Evolutionary conservation across 2,888 invertebrate genomes (phyloP), one percentile per base, ranked within the genome.

Genomic region (Lissonota sp.): DNA sequence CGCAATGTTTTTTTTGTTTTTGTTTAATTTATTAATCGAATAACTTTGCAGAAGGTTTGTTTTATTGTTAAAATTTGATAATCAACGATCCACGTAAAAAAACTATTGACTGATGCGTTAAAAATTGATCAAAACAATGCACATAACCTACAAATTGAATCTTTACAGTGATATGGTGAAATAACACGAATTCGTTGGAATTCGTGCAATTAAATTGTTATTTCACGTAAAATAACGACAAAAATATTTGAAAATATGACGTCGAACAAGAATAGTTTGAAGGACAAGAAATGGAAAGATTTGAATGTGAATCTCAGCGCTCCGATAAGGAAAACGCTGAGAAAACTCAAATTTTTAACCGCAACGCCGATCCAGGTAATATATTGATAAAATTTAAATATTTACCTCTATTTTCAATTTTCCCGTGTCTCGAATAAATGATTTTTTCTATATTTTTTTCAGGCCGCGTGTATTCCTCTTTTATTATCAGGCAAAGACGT

Each of bases 401-500:
- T 57, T 69, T 67, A 49, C 8, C 55, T 58, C 6, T 44, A 51
- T 16, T 74, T 81, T 37, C 12, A 7, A 53, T 16, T 57, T 14
- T 49, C 0, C 46, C 8, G n/a, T 55, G 66, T 71, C 26, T 51
- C 16, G 12, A 44, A 6, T n/a, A 0, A 63, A 39, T 44, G 14
- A n/a, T 14, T 62, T 69, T 44, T 67, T 55, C 26, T 6, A 6
- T 46, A 42, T 58, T 76, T 12, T 73, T 80, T 81, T 83, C 86
- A 98, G 94, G 96, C 97, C 4, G 97, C 98, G 0, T 96, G 97
- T 72, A 98, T 99, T 88, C 98, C 98, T 0, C 93, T 98, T 71
- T 94, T 99, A 69, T 92, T 99, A 70, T 95, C 95, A 6, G 97
- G 97, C 87, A 99, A 99, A 93, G 99, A 99, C 94, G 98, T 99